Evolutionary conservation across 2,888 invertebrate species (phyloP), one percentile per base, ranked within the genome.

Genomic region (Laothoe populi): DNA sequence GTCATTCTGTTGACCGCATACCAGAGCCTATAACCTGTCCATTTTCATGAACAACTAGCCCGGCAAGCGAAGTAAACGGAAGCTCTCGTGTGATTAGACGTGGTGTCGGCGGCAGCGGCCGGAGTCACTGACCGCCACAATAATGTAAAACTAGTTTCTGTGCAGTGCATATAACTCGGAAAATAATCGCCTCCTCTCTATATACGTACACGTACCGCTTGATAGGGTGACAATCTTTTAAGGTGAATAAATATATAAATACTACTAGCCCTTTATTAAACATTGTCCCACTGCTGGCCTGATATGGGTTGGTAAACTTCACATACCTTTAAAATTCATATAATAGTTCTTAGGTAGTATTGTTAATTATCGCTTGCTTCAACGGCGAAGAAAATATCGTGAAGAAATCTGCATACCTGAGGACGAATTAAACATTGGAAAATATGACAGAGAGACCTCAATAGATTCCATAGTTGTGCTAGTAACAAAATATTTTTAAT

Each of bases 161-260:
- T 31, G 53, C 16, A 53, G 10, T 53, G 53, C 53, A 53, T 53
- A 53, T 53, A 53, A 35, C 53, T 53, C 19, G 53, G 53, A 19
- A 53, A 53, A 53, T 53, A 35, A 53, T 53, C 53, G 53, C 21
- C 53, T 19, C 53, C 19, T 53, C 53, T 21, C 31, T 53, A 53
- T 53, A 53, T 53, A 53, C 35, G 35, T 53, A 26, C 26, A 16
- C 19, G 57, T 44, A 49, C 49, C 57, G 24, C 24, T 24, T 24
- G 10, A 16, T 64, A 64, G 58, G 63, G 65, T 64, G 65, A 59
- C 65, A 24, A 64, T 45, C 38, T 57, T 46, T 38, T 38, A 1
- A 13, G 11, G 13, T 13, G 11, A 7, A 8, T 38, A 10, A 38
- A 38, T 2, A 8, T 8, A 8, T 38, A 13, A 10, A 31, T 4